Evolutionary conservation across 2,797 vertebrate species (phyloP).

Genomic region (Chloroceryle inda): DNA sequence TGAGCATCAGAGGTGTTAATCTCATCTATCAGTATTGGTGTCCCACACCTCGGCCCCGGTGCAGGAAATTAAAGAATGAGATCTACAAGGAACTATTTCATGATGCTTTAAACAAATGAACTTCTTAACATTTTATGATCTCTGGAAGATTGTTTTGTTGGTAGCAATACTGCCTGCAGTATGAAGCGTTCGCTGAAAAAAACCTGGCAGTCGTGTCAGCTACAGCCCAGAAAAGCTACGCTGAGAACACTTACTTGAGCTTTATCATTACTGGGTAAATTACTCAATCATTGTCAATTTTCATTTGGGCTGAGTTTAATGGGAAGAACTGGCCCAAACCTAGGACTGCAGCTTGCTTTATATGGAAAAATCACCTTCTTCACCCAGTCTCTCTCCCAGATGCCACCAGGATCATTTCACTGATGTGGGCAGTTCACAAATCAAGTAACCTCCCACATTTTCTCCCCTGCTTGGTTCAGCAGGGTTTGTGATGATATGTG

Average conservation of each 20-base stretch:
- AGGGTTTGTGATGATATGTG: neutral
- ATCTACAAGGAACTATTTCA: slow-evolving; percentile 72
- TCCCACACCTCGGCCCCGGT: slow-evolving; percentile 59
- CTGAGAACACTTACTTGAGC: neutral
- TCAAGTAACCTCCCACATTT: neutral
- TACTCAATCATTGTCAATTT: neutral
- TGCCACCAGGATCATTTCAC: neutral
- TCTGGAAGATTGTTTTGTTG: slow-evolving; percentile 67
- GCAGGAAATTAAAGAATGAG: slow-evolving; percentile 78
- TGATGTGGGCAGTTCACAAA: slow-evolving; percentile 8
- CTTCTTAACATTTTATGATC: slow-evolving; percentile 74
- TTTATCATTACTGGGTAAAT: slow-evolving; percentile 26
- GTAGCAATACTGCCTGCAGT: neutral
- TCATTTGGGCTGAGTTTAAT: neutral
- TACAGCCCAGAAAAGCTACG: neutral
- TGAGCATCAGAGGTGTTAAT: slow-evolving; percentile 51
- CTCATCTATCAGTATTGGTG: slow-evolving; percentile 72
- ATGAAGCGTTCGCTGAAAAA: neutral
- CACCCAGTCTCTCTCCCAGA: neutral
- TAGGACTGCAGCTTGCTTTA: neutral
- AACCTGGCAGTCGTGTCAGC: neutral
- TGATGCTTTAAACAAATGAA: slow-evolving; percentile 79
- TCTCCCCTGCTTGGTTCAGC: neutral
- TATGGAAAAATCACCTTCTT: neutral
- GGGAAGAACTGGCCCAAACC: neutral